These are phyloP conservation scores for Drosophila santomea DNA, from an alignment of 1,140 invertebrate species.

Conservation along the genomic window DNA sequence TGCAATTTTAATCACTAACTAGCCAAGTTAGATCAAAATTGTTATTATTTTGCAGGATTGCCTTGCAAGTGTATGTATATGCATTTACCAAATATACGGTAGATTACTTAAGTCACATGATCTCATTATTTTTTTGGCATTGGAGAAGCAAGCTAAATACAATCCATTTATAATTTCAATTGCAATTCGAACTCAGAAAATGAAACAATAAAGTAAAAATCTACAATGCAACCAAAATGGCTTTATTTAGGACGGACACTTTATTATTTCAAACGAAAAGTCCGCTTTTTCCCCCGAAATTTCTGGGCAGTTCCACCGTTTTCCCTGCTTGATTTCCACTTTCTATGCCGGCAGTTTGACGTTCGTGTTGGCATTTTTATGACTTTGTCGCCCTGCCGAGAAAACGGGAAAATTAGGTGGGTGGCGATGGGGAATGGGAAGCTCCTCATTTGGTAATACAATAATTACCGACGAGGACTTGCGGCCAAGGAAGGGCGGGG, in stretches of 20 bases:
- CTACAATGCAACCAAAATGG: not conserved
- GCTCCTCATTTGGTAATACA: conserved; percentile 48
- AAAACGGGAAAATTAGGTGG: not conserved
- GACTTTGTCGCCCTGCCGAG: conserved; percentile 43
- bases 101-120: no score
- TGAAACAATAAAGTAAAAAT: no score
- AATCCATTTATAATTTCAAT: no score
- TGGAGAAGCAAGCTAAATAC: no score
- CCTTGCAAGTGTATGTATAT: no score
- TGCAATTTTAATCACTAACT: no score
- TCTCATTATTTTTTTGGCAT: no score
- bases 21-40: no score
- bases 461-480: conserved; percentile 28
- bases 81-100: no score
- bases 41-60: no score
- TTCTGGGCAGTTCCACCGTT: not conserved
- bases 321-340: conserved; percentile 18
- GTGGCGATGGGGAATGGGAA: not conserved
- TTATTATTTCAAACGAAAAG: conserved; percentile 1
- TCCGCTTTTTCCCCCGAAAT: conserved; percentile 2
- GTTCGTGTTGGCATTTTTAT: conserved; percentile 61
- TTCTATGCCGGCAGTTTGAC: conserved; percentile 9
- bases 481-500: not conserved
- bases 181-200: no score
- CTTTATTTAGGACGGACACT: not conserved